Evolutionary conservation across 2,888 invertebrate species (phyloP), one percentile per base, ranked within the genome.

Genomic region (Chymomyza amoena): DNA sequence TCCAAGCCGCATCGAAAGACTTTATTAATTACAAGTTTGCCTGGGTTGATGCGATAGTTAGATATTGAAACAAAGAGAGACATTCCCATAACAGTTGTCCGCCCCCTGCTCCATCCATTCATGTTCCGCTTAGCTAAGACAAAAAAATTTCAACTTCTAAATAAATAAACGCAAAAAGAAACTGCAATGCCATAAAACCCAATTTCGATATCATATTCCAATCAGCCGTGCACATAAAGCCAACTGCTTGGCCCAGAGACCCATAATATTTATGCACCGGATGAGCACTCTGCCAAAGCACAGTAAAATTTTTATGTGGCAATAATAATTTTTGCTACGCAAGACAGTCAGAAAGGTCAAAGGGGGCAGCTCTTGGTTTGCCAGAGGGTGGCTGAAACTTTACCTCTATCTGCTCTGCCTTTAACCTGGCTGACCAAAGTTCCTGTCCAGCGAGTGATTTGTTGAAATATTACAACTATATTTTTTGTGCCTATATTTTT

Each of bases 191-290:
- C 81, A 81, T 78, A 87, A 81, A 78, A 80, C 75, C 77, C 79
- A 74, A 82, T 81, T 84, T 81, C 83, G 76, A 84, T 89, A 91
- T 90, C 89, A 89, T 90, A 90, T 90, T 90, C 89, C 91, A 91
- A 91, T 91, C 91, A 91, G 89, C 81, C 85, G 72, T 73, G 82
- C 80, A 84, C 89, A 91, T 91, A 90, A 90, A 90, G 89, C 90
- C 90, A 90, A 86, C 90, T 91, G 91, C 87, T 79, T 79, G 69
- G 76, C 73, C 75, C 64, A 52, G 70, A 45, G 39, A 45, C 39
- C 70, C 61, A 75, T 72, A 68, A 72, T 66, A 72, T 70, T 68
- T 67, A 66, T 70, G 70, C 69, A 60, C 57, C 66, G 39, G 65
- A 36, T 56, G 56, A 18, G 20, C 52, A 32, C 9, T 10, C 39